phyloP scores from a whole-genome alignment of 2,113 vertebrate genomes.

The Pitta sordida region DNA sequence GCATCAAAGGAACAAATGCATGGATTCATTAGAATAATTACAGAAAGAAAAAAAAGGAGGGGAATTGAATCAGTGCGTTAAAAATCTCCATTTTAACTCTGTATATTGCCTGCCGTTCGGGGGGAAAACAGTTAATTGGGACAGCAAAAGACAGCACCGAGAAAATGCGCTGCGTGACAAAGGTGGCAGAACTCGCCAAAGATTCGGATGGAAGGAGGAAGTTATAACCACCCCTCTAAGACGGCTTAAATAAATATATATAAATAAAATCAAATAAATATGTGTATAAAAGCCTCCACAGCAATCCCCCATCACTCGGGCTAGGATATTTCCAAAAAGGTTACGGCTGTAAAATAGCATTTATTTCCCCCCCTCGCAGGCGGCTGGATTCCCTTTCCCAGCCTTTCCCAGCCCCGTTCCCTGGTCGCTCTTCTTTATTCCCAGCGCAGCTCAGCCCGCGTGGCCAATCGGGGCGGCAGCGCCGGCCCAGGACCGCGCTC shows the following conservation, averaged over 20 bases:
- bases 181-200: conserved; percentile 40
- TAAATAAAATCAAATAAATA: too few relatives aligned
- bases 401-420: conserved; percentile 16
- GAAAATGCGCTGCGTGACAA: conserved; percentile 45
- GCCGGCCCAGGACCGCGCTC: conserved; percentile 70
- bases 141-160: conserved; percentile 19
- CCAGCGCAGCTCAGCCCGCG: conserved; percentile 56
- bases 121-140: conserved; percentile 65
- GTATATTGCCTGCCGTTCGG: neutral
- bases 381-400: neutral
- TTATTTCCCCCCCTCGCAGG: neutral
- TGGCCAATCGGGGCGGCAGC: conserved; percentile 77
- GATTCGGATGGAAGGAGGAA: neutral
- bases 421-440: conserved; percentile 68
- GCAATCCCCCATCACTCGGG: neutral
- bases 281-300: fast-evolving
- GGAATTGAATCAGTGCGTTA: neutral
- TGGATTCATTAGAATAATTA: conserved; percentile 57
- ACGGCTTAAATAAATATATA: fast-evolving
- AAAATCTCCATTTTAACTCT: conserved; percentile 39
- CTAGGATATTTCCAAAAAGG: neutral
- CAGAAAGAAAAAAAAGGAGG: neutral
- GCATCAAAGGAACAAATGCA: conserved; percentile 31
- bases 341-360: neutral
- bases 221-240: neutral